Conservation (phyloP, 2,113 vertebrate genomes). For the Brachyhypopomus gauderio region DNA sequence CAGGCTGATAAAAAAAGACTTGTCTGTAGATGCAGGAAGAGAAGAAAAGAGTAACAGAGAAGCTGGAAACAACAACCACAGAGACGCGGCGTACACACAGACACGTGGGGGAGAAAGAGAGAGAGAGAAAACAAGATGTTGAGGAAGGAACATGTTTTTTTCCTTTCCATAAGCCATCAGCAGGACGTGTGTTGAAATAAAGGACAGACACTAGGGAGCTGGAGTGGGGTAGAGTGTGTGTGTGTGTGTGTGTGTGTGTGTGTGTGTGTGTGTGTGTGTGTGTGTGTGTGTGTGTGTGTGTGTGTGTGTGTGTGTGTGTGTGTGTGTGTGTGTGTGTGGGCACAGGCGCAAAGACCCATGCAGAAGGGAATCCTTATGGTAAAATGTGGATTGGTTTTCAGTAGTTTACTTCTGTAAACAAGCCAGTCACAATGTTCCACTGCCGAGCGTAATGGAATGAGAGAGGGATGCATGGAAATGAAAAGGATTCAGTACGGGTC, state of each 20-base stretch:
- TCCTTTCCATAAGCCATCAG: not conserved
- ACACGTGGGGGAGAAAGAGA: not conserved
- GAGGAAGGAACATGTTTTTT: not conserved
- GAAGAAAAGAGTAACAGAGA: constrained; percentile 22
- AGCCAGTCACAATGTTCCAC: not conserved
- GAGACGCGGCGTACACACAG: not conserved
- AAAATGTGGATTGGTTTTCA: not conserved
- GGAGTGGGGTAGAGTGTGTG: not conserved
- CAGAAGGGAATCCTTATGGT: not conserved
- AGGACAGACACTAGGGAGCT: not conserved
- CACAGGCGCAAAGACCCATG: too few species aligned
- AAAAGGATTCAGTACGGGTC: too few species aligned
- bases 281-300: too few species aligned
- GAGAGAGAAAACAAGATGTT: not conserved
- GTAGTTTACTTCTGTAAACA: too few species aligned
- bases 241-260: not conserved
- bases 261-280: too few species aligned
- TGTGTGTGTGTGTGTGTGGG: too few species aligned
- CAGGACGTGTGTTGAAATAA: not conserved
- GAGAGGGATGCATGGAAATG: too few species aligned
- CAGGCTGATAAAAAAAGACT: not conserved
- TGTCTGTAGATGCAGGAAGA: constrained; percentile 15
- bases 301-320: not conserved
- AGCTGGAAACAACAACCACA: not conserved
- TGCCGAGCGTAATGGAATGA: not conserved